Evolutionary conservation across 1,140 invertebrate species (phyloP).

Genomic region (Mamestra configurata): DNA sequence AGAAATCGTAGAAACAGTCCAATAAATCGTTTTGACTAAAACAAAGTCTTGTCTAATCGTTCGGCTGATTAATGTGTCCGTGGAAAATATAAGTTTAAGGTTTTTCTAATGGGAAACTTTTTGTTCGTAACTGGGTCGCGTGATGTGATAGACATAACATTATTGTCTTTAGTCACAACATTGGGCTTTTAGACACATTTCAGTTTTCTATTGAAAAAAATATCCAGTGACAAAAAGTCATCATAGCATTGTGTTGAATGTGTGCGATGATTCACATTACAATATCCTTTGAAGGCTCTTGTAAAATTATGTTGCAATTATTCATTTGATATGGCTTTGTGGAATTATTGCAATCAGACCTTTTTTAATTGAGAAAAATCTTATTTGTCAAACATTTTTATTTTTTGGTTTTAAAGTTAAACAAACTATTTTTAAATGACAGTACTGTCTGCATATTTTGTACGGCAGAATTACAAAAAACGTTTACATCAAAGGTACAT

Average conservation of each 20-base stretch:
- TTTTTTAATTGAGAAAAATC: conserved; percentile 41
- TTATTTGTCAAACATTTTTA: conserved; percentile 9
- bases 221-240: neutral
- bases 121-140: conserved; percentile 15
- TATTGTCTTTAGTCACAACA: neutral
- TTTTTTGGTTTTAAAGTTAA: conserved; percentile 5
- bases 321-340: conserved; percentile 84
- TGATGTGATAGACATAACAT: conserved; percentile 19
- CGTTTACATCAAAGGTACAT: conserved; percentile 8
- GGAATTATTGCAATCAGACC: conserved; percentile 68
- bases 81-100: neutral
- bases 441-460: neutral
- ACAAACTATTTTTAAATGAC: neutral
- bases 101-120: neutral
- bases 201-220: neutral
- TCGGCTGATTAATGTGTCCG: neutral
- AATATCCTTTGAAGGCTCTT: conserved; percentile 43
- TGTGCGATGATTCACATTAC: conserved; percentile 62
- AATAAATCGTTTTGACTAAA: conserved; percentile 3
- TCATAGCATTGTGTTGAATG: conserved; percentile 31
- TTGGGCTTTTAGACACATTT: neutral
- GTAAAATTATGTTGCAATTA: conserved; percentile 83
- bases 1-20: neutral
- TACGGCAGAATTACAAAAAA: neutral
- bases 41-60: neutral